phyloP scores from a whole-genome alignment of 2,797 vertebrate genomes.

The Mallotus villosus region DNA sequence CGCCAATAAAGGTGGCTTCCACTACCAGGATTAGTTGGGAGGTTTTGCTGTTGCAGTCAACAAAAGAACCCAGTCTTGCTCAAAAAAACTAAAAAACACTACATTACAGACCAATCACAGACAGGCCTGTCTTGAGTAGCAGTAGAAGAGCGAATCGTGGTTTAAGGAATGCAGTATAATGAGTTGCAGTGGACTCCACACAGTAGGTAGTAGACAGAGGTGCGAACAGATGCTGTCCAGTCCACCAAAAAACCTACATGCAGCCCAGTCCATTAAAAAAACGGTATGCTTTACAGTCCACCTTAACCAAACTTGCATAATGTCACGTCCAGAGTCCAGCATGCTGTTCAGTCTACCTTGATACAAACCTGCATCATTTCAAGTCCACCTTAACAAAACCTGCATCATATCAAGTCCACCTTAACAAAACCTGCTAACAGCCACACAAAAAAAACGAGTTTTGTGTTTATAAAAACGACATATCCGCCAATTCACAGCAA shows the following conservation, averaged over 20 bases:
- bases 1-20: neutral
- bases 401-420: neutral
- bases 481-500: neutral
- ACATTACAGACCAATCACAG: neutral
- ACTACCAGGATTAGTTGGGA: neutral
- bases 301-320: no score
- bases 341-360: no score
- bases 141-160: no score
- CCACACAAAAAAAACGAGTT: neutral
- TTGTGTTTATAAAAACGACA: neutral
- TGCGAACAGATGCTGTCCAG: neutral
- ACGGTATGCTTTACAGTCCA: no score
- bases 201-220: neutral
- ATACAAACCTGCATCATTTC: no score
- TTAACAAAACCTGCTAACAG: neutral
- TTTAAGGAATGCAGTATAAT: neutral
- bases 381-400: no score
- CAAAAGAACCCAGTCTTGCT: neutral
- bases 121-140: neutral
- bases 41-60: neutral
- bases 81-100: neutral
- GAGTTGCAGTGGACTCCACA: slow-evolving; percentile 1
- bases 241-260: neutral
- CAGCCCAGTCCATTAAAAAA: no score
- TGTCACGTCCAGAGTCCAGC: no score